Conservation (phyloP, 2,888 invertebrate genomes). For the Catocala nupta region DNA sequence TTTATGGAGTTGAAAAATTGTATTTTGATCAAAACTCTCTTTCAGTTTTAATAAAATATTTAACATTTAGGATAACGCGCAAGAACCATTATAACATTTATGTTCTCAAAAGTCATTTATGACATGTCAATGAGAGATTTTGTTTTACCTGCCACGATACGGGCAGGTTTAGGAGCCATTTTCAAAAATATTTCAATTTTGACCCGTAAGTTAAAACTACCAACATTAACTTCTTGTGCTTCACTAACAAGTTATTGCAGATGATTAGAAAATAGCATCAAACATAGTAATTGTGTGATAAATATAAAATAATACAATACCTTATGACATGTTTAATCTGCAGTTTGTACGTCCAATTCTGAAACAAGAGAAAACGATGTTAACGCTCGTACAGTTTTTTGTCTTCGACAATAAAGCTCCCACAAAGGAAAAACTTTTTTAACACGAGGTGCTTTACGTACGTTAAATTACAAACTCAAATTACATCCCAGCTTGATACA, state of each 20-base stretch:
- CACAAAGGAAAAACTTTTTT: no score
- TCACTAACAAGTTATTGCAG: no score
- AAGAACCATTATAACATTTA: slow-evolving; percentile 34
- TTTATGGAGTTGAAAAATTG: slow-evolving; percentile 38
- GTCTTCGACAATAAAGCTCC: not conserved
- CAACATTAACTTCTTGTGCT: no score
- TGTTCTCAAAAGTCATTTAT: slow-evolving; percentile 22
- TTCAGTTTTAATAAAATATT: slow-evolving; percentile 28
- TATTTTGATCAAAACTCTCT: slow-evolving; percentile 31
- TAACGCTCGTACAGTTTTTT: slow-evolving; percentile 24
- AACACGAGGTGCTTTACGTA: no score
- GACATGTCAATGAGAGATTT: slow-evolving; percentile 13
- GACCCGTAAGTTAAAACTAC: not conserved
- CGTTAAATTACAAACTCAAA: no score
- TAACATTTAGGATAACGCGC: slow-evolving; percentile 28
- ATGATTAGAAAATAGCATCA: no score
- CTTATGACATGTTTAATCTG: slow-evolving; percentile 73
- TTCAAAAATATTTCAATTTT: not conserved
- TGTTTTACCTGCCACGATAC: slow-evolving; percentile 1
- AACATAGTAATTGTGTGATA: no score
- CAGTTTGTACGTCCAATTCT: slow-evolving; percentile 52
- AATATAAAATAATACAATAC: slow-evolving; percentile 36
- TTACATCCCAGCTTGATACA: not conserved
- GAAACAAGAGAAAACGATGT: slow-evolving; percentile 57
- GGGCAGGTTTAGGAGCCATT: slow-evolving; percentile 1